Percentiles rank a stretch among this genome's conserved stretches.
These are phyloP conservation scores for Silurus glanis DNA, from an alignment of 2,113 vertebrate species.

Conservation along the genomic window DNA sequence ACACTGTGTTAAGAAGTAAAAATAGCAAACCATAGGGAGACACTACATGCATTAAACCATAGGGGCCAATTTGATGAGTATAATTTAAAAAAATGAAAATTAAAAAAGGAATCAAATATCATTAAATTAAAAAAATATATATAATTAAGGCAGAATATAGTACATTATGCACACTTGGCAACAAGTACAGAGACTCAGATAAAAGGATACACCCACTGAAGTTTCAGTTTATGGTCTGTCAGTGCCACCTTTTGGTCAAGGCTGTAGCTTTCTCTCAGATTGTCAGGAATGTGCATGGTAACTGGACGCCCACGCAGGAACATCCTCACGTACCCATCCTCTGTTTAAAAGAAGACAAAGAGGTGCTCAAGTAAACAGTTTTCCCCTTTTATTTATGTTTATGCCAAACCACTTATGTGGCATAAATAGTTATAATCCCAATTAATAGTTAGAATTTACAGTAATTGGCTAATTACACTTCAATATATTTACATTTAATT, in stretches of 20 bases:
- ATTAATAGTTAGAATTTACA: neutral
- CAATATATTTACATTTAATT: neutral
- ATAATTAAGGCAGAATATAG: neutral
- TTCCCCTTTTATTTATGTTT: neutral
- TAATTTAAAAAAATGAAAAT: neutral
- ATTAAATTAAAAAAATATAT: neutral
- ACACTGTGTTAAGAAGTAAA: slow-evolving; percentile 43
- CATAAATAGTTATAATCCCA: too few relatives aligned
- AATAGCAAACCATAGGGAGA: neutral
- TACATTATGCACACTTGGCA: neutral
- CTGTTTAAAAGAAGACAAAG: slow-evolving; percentile 60
- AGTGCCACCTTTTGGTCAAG: slow-evolving; percentile 78
- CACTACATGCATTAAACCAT: neutral
- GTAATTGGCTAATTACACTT: slow-evolving; percentile 19
- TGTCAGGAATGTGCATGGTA: slow-evolving; percentile 82
- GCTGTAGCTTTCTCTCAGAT: slow-evolving; percentile 76
- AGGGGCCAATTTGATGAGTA: too few relatives aligned
- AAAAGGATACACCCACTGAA: slow-evolving; percentile 94
- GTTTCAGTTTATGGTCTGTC: slow-evolving; percentile 79
- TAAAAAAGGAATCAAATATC: neutral
- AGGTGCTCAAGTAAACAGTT: neutral
- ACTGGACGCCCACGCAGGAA: slow-evolving; percentile 86
- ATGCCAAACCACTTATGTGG: neutral
- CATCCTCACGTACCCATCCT: slow-evolving; percentile 88
- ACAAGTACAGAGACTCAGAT: neutral